Evolutionary conservation across 1,140 invertebrate species (phyloP).

Genomic region (Megalopta genalis): DNA sequence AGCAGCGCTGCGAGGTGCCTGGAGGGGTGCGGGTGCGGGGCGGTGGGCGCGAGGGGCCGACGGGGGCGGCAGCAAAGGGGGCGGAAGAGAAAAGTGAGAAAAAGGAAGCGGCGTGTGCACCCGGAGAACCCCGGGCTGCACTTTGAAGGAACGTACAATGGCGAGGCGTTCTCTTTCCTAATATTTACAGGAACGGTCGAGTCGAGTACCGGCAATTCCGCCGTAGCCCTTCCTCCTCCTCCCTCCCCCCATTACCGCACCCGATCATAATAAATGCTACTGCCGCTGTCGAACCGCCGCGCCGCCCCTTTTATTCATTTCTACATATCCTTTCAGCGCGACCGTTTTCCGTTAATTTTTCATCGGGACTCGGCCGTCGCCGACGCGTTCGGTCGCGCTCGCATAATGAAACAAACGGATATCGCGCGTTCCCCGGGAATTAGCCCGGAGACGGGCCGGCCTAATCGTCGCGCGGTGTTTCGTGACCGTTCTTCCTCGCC

Average conservation of each 20-base stretch:
- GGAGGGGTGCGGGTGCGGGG: constrained; percentile 24
- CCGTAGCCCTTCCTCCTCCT: neutral
- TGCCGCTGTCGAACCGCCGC: neutral
- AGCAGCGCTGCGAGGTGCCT: constrained; percentile 48
- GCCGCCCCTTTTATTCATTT: neutral
- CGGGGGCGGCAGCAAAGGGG: neutral
- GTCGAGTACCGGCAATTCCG: neutral
- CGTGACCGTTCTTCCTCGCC: too few relatives aligned
- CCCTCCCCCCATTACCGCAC: too few relatives aligned
- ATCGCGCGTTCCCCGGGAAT: too few relatives aligned
- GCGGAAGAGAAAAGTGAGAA: constrained; percentile 63
- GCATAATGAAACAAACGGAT: too few relatives aligned
- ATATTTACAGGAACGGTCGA: constrained; percentile 58
- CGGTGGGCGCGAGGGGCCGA: neutral
- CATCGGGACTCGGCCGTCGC: too few relatives aligned
- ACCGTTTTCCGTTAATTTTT: too few relatives aligned
- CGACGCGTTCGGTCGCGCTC: too few relatives aligned
- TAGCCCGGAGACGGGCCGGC: neutral
- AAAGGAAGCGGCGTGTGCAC: constrained; percentile 62
- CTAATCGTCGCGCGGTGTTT: neutral
- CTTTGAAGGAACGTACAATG: constrained; percentile 65
- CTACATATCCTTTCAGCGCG: neutral
- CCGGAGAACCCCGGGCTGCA: constrained; percentile 56
- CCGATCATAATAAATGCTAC: constrained; percentile 31
- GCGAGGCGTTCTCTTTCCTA: constrained; percentile 57